Evolutionary conservation across 2,888 invertebrate species (phyloP), one percentile per base, ranked within the genome.

Genomic region (Villa cingulata): DNA sequence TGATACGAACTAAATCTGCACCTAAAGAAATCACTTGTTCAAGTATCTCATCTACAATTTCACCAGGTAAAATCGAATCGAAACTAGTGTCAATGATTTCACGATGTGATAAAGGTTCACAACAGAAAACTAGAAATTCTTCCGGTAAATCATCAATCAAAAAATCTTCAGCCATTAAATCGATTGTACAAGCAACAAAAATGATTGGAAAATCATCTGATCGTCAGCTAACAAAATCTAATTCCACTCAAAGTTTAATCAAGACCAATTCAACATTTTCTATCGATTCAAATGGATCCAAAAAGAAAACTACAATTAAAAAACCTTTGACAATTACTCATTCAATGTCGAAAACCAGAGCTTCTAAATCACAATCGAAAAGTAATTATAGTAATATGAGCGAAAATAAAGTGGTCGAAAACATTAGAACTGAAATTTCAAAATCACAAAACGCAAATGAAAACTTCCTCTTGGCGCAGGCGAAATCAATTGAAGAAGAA

Each of bases 211-310:
- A 49, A 43, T 49, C 45, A 51, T 48, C 46, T 6, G 45, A 46
- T 17, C 43, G 39, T 32, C 41, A 41, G 34, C 54, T 57, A 41
- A 39, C 54, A 10, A 63, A 63, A 43, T 52, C 56, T 1, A 59
- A 55, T 17, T 68, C 70, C 15, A 65, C 62, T 23, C 53, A 63
- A 2, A 69, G 68, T 41, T 51, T 70, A 40, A 61, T 66, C 0
- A 57, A 66, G 41, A 67, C 65, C 12, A 68, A 61, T 48, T 70
- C 69, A 9, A 70, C 70, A 10, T 70, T 63, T 50, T 69, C 70
- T 1, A 58, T 70, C 5, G 68, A 70, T 29, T 66, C 68, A 1
- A 52, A 59, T 27, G 56, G 56, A n/a, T 57, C 62, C 0, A 62
- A 60, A 39, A 56, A 54, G 15, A 55, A 55, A 37, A 32, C 17